Conservation (phyloP, 2,113 vertebrate genomes). For the Anhinga rufa region DNA sequence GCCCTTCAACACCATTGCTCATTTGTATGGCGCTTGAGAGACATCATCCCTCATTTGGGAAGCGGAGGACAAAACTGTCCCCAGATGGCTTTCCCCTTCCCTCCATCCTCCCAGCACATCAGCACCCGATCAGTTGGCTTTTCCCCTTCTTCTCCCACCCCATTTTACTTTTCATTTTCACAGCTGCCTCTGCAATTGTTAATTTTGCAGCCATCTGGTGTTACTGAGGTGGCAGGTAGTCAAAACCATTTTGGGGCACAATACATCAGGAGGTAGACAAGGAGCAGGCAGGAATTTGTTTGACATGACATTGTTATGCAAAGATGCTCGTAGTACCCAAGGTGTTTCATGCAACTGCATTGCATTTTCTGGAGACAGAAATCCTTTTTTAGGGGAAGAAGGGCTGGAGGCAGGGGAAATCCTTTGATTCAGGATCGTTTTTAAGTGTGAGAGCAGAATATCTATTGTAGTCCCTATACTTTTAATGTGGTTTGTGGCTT, state of each 20-base stretch:
- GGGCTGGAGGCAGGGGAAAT: slow-evolving; percentile 22
- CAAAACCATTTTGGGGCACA: slow-evolving; percentile 41
- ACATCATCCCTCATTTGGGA: background rate
- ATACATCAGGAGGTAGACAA: slow-evolving; percentile 45
- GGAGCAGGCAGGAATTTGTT: slow-evolving; percentile 37
- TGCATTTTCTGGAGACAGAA: slow-evolving; percentile 29
- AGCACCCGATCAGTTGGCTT: background rate
- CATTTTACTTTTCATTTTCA: slow-evolving; percentile 38
- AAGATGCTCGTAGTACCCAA: background rate
- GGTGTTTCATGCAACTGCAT: background rate
- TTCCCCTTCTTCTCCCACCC: background rate
- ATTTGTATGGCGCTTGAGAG: background rate
- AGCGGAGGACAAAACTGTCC: background rate
- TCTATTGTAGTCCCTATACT: background rate
- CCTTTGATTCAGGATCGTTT: background rate
- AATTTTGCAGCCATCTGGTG: slow-evolving; percentile 35
- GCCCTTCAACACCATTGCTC: background rate
- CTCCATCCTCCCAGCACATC: background rate
- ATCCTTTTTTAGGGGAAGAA: background rate
- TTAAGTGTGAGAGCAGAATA: slow-evolving; percentile 41
- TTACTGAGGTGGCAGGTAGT: slow-evolving; percentile 39
- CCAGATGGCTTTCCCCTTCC: background rate
- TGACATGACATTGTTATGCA: slow-evolving; percentile 41
- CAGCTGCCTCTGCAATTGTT: slow-evolving; percentile 54
- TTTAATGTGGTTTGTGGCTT: slow-evolving; percentile 37